Percentiles rank a stretch among this genome's conserved stretches.
Conservation (phyloP, 2,113 vertebrate species). For the Atrichornis clamosus region DNA sequence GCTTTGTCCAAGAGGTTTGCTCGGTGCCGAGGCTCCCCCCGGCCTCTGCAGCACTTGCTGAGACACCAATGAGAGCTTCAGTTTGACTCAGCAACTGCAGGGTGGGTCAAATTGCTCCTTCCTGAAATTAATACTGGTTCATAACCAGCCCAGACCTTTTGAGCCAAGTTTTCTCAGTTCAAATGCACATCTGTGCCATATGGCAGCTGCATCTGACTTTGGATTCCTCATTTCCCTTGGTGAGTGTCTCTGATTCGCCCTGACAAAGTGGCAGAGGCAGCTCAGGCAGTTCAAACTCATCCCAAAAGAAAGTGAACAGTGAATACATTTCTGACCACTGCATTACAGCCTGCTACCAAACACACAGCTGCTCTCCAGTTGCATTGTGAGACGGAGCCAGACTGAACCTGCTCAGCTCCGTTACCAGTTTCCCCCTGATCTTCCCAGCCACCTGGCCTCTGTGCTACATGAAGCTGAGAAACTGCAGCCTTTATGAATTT, state of each 20-base stretch:
- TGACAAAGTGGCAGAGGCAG: neutral
- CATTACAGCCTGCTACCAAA: neutral
- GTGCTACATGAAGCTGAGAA: neutral
- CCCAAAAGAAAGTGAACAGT: neutral
- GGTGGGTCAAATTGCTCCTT: neutral
- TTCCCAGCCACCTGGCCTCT: neutral
- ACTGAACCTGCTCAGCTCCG: neutral
- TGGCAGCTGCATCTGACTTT: neutral
- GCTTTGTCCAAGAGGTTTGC: neutral
- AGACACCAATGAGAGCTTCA: accelerated
- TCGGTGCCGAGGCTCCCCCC: accelerated
- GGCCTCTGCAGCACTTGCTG: neutral
- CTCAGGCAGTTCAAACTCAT: neutral
- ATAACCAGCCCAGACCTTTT: neutral
- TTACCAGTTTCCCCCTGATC: neutral
- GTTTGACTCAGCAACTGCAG: neutral
- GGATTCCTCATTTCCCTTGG: neutral
- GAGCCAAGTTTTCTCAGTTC: neutral
- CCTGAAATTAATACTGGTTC: neutral
- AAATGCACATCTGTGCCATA: neutral
- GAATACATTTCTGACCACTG: neutral
- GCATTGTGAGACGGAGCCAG: neutral
- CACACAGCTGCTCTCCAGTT: neutral
- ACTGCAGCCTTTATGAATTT: neutral
- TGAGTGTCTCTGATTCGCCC: neutral